These are phyloP conservation scores for Psittacara wagleri DNA, from an alignment of 2,113 vertebrate species.

Conservation along the genomic window DNA sequence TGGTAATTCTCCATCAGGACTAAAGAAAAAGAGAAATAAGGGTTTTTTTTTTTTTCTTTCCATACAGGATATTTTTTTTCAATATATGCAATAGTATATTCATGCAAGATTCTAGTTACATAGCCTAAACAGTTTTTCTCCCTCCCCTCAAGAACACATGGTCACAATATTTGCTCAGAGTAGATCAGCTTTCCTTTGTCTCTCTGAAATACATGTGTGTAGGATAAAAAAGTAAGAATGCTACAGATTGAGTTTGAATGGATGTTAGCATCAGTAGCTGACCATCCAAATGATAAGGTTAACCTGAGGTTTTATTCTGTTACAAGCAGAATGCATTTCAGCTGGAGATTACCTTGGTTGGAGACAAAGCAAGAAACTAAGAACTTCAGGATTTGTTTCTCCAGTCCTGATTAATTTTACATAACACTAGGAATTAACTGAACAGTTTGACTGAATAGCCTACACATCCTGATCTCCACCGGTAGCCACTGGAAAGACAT, in stretches of 20 bases:
- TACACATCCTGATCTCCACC: neutral
- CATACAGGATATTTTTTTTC: neutral
- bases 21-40: neutral
- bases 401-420: neutral
- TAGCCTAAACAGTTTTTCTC: neutral
- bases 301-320: neutral
- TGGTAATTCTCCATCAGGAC: neutral
- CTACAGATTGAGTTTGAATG: neutral
- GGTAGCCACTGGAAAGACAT: neutral
- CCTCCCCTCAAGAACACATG: neutral
- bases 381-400: neutral
- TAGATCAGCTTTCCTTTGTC: neutral
- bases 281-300: neutral
- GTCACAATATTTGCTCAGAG: neutral
- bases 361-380: neutral
- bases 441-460: neutral
- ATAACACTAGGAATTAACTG: neutral
- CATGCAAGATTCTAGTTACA: neutral
- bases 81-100: neutral
- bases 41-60: neutral
- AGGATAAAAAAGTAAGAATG: neutral
- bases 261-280: neutral
- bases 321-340: neutral
- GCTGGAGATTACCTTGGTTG: neutral
- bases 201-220: neutral